Evolutionary conservation across 1,140 invertebrate species (phyloP).

Genomic region (Cydia pomonella): DNA sequence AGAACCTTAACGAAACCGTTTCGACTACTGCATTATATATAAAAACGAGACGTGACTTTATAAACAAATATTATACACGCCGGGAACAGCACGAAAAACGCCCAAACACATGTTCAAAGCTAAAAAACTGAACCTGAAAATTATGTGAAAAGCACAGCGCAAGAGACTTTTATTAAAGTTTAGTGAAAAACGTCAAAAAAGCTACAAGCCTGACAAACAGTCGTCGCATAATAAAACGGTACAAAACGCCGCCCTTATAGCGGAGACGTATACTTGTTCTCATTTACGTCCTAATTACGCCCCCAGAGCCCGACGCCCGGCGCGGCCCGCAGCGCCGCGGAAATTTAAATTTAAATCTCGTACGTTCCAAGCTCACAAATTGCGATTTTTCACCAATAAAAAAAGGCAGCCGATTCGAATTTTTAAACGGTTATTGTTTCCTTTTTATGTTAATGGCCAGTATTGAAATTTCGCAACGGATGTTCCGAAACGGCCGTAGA

Average conservation of each 20-base stretch:
- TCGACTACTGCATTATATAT: not conserved
- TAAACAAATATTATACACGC: not conserved
- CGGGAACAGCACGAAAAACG: not conserved
- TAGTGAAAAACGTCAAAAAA: constrained; percentile 43
- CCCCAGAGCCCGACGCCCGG: constrained; percentile 39
- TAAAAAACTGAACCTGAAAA: constrained; percentile 19
- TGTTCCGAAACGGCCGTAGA: constrained; percentile 63
- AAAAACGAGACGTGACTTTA: not conserved
- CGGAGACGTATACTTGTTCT: constrained; percentile 56
- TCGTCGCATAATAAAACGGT: constrained; percentile 60
- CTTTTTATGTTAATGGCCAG: constrained; percentile 76
- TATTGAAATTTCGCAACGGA: constrained; percentile 71
- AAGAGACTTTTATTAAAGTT: constrained; percentile 47
- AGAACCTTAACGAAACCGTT: constrained; percentile 28
- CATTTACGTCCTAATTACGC: constrained; percentile 75
- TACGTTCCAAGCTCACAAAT: constrained; percentile 60
- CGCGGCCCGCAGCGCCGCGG: constrained; percentile 49
- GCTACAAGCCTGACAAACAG: constrained; percentile 48
- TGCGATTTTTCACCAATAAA: constrained; percentile 74
- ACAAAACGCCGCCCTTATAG: constrained; percentile 47
- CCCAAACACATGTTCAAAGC: constrained; percentile 17
- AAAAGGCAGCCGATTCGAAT: constrained; percentile 62
- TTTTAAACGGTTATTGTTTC: constrained; percentile 78
- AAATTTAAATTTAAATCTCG: constrained; percentile 76
- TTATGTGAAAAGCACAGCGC: constrained; percentile 26